These are phyloP conservation scores for Eupithecia insigniata DNA, from an alignment of 2,888 invertebrate genomes.

Conservation along the genomic window DNA sequence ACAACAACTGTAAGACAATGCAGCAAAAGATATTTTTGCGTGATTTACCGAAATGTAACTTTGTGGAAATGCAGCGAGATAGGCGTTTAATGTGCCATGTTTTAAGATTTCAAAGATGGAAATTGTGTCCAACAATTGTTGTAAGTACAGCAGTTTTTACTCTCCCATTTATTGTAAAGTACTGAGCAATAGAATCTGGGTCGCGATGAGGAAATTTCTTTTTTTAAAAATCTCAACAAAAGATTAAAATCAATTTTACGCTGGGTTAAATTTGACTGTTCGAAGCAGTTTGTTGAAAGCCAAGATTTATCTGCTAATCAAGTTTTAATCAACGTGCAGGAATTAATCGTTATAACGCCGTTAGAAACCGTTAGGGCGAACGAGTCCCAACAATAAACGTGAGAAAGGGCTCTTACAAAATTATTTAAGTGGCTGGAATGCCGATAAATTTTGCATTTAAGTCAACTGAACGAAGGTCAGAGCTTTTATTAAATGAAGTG, in stretches of 20 bases:
- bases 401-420: conserved; percentile 63
- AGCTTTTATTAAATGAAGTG: conserved; percentile 27
- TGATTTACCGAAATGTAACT: conserved; percentile 14
- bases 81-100: conserved; percentile 51
- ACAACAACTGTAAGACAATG: conserved; percentile 38
- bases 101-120: conserved; percentile 54
- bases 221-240: neutral
- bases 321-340: conserved; percentile 75
- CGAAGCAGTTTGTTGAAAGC: conserved; percentile 37
- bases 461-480: conserved; percentile 34
- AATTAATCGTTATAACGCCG: conserved; percentile 78
- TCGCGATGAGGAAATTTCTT: conserved; percentile 14
- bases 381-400: conserved; percentile 71
- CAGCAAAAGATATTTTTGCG: conserved; percentile 32
- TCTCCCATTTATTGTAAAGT: conserved; percentile 31
- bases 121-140: conserved; percentile 51
- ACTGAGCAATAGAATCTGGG: conserved; percentile 30
- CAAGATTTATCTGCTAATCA: conserved; percentile 75
- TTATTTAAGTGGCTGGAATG: conserved; percentile 61
- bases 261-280: neutral
- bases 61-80: conserved; percentile 46
- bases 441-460: conserved; percentile 54
- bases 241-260: neutral
- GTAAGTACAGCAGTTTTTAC: conserved; percentile 43
- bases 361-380: conserved; percentile 54